Evolutionary conservation across 1,140 invertebrate genomes (phyloP).

Genomic region (Bombus picipes): DNA sequence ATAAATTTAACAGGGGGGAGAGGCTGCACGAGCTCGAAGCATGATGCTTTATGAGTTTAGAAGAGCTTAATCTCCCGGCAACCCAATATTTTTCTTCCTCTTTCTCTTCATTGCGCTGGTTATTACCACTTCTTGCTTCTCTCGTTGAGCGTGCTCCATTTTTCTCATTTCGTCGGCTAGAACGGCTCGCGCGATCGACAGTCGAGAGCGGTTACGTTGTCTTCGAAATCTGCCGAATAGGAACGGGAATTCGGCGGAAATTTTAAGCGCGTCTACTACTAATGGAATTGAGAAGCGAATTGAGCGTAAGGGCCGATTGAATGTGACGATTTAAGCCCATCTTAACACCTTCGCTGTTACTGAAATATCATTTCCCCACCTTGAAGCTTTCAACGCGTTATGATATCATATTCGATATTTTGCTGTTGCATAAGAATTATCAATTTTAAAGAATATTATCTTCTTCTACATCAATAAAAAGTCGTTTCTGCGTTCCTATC

Average conservation of each 20-base stretch:
- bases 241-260: neutral
- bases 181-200: neutral
- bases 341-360: too few species aligned
- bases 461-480: too few species aligned
- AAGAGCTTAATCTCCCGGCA: slow-evolving; percentile 47
- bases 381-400: too few species aligned
- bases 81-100: slow-evolving; percentile 56
- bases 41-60: slow-evolving; percentile 51
- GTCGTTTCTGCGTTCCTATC: too few species aligned
- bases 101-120: slow-evolving; percentile 7
- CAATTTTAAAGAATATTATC: too few species aligned
- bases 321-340: too few species aligned
- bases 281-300: too few species aligned
- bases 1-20: slow-evolving; percentile 29
- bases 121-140: slow-evolving; percentile 34
- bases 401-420: too few species aligned
- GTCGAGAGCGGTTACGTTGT: neutral
- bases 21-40: neutral
- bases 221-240: neutral
- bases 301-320: too few species aligned
- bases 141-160: slow-evolving; percentile 27
- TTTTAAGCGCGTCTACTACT: neutral
- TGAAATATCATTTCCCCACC: too few species aligned
- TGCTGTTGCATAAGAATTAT: too few species aligned
- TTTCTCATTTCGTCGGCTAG: slow-evolving; percentile 7